Evolutionary conservation across 1,140 invertebrate species (phyloP), one percentile per base, ranked within the genome.

Genomic region (Drosophila sechellia): DNA sequence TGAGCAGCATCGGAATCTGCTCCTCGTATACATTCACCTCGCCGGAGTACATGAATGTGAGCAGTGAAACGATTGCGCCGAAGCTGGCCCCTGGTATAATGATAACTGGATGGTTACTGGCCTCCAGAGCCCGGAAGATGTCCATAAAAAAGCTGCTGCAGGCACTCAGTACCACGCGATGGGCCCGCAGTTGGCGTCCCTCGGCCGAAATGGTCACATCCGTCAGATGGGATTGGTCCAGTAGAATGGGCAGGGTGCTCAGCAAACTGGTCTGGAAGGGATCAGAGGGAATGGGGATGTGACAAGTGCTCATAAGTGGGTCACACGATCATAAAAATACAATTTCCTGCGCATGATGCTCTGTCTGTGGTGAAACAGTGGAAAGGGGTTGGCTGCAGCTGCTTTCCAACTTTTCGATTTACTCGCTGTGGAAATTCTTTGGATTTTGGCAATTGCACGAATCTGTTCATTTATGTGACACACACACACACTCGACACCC

Each of bases 131-230:
- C 94, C 96, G 92, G 64, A 98, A 97, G 58, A 98, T 93, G 81
- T 97, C 96, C 92, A 97, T 95, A 92, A 98, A 98, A 93, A 98
- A 98, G 73, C 96, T 95, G 93, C 97, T 98, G 93, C 97, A 98
- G 56, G 97, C 97, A 15, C 97, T 97, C 37, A 98, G 93, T 50
- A 98, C 96, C 39, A 98, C 95, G 85, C 95, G 95, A 91, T 98
- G 97, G 17, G 97, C 97, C 80, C 95, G 95, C 53, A 98, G 92
- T 27, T 95, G 94, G 56, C 95, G 94, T 11, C 96, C 96, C 74
- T 96, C 96, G 31, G 97, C 97, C 69, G 95, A 96, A 31, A 98
- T 93, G 13, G 97, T 98, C 13, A 98, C 96, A 93, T 98, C 97
- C 37, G 97, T 97, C 84, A 98, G 94, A 87, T 96, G 94, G 81